Evolutionary conservation across 2,113 vertebrate species (phyloP).

Genomic region (Gasterosteus nipponicus): DNA sequence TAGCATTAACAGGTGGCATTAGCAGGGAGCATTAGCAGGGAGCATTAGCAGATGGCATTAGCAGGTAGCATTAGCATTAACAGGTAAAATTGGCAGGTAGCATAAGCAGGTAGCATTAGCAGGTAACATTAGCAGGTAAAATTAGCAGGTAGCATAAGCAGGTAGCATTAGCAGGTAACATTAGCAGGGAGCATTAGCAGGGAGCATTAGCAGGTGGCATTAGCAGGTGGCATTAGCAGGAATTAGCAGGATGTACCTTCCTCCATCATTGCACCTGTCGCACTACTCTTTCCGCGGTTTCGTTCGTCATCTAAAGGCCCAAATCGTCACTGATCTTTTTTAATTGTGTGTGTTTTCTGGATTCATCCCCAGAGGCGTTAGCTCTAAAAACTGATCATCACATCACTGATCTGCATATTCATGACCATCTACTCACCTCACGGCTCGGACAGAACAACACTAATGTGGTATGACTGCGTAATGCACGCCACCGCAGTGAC

Average conservation of each 20-base stretch:
- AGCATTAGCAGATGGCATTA: too few relatives aligned
- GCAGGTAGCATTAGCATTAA: too few relatives aligned
- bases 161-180: too few relatives aligned
- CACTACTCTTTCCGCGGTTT: not conserved
- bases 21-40: not conserved
- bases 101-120: too few relatives aligned
- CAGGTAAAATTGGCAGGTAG: too few relatives aligned
- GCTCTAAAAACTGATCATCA: not conserved
- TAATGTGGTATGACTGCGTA: not conserved
- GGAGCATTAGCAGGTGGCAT: not conserved
- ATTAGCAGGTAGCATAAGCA: too few relatives aligned
- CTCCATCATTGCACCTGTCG: conserved; percentile 11
- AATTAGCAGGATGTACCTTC: not conserved
- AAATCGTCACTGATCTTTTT: not conserved
- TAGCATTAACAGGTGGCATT: not conserved
- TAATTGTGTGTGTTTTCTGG: too few relatives aligned
- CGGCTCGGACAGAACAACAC: not conserved
- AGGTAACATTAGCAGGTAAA: too few relatives aligned
- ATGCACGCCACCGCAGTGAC: not conserved
- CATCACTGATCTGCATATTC: not conserved
- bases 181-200: too few relatives aligned
- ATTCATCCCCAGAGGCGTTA: not conserved
- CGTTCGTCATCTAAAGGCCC: not conserved
- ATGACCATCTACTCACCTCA: not conserved
- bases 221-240: not conserved